Base-by-base conservation (phyloP, 2,113 vertebrate species). In the Hyperopisus bebe region DNA sequence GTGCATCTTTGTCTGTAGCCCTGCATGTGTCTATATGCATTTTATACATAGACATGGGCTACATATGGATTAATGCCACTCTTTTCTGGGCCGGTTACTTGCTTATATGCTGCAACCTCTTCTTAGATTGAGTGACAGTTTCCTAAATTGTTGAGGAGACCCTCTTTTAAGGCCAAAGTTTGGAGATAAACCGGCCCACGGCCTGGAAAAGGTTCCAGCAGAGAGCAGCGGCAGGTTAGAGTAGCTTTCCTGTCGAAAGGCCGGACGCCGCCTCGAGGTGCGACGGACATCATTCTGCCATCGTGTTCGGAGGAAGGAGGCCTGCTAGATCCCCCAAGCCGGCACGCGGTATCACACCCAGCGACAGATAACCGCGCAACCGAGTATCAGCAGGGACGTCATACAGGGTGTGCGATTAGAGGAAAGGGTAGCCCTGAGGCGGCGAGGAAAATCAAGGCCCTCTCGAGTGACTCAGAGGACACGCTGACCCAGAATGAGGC, bases 81-180 rank as follows among this genome's bases (percentile, higher is more conserved):
- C n/a, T 58, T 48, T 17, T 44, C 35, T 39, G 55, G 53, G 42
- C 53, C 5, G 13, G 66, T 15, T 13, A 5, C 42, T 55, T 90
- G 90, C 94, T 95, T 93, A 92, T 93, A 95, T 93, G 83, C 89
- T 91, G 89, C 90, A 91, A 93, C 94, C 90, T 93, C 92, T 94
- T 90, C 94, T 94, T 95, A 94, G 90, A 91, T 89, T 90, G 42
- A 93, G 89, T 90, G 92, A 92, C 91, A 90, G 86, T 86, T 90
- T 66, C 70, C 85, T 62, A 82, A 55, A 27, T 58, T 5, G 9
- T 51, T 39, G 58, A 5, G 86, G 24, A 53, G 85, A 62, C 13
- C 19, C 46, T 50, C 46, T 31, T 46, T 24, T 11, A 70, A 46
- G 44, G 9, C 39, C 88, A 39, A 21, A 35, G 11, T 10, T 46